Evolutionary conservation across 2,797 vertebrate genomes (phyloP), one percentile per base, ranked within the genome.

Genomic region (Hoplostethus atlanticus): DNA sequence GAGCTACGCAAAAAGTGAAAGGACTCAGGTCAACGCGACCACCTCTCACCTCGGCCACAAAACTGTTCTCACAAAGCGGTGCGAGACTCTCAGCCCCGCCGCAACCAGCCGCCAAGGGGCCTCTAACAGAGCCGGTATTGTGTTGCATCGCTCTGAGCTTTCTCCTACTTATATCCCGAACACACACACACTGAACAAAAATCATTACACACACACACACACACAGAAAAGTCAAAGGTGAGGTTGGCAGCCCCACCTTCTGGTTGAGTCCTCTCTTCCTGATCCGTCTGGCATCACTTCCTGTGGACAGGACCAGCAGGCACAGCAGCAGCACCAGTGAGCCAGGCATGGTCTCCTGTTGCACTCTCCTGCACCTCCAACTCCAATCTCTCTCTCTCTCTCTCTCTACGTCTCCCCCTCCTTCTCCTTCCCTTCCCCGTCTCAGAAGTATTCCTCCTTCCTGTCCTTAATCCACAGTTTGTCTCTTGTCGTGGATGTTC

Each of bases 231-330:
- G 57, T 62, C 40, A 65, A 65, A 73, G 16, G 34, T 72, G 51
- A 85, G 42, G 52, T 72, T 58, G 57, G 51, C 28, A 61, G 77
- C 56, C 91, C 83, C 79, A 95, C 94, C 94, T 95, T 95, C 25
- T 94, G 94, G 80, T 87, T 92, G 71, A 95, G 91, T 85, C 87
- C 93, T 82, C 93, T 93, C 83, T 92, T 95, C 82, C 91, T 90
- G 85, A 94, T 91, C 77, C 81, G 84, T 42, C 83, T 91, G 84
- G 77, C 79, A 79, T 89, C 82, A 84, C 89, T 89, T 81, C 90
- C 89, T 75, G 81, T 83, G 76, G 84, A 76, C 69, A 93, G 81
- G 57, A 92, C 77, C 88, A 93, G 83, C 84, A 93, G 89, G 84
- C 85, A 89, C 73, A 93, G 72, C 76, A 93, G 63, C 82, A 94